These are phyloP conservation scores for Dasyornis broadbenti DNA, from an alignment of 2,113 vertebrate species.

Conservation along the genomic window DNA sequence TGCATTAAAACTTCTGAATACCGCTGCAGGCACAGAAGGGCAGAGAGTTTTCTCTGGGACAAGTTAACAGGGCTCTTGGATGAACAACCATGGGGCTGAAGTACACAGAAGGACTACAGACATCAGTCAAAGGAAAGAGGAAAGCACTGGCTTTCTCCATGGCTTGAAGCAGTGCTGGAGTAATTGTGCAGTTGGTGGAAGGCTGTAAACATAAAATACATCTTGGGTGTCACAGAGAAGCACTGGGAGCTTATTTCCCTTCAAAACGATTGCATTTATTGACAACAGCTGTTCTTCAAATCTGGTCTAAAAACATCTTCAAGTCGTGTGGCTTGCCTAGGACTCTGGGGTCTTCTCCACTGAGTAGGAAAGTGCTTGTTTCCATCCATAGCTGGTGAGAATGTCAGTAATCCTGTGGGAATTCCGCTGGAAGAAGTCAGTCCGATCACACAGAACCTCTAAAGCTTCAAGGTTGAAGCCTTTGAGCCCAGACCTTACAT, in stretches of 20 bases:
- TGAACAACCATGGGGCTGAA: neutral
- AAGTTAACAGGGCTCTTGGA: neutral
- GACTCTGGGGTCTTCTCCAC: neutral
- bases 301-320: neutral
- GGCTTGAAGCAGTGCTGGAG: neutral
- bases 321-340: neutral
- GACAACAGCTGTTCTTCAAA: neutral
- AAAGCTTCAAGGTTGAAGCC: neutral
- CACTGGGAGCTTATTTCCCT: neutral
- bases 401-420: neutral
- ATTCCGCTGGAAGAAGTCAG: neutral
- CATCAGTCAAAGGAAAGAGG: neutral
- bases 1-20: neutral
- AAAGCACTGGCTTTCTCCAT: neutral
- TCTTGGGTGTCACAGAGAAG: neutral
- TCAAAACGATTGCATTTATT: neutral
- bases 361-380: neutral
- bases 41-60: neutral
- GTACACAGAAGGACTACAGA: neutral
- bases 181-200: neutral
- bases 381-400: neutral
- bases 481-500: neutral
- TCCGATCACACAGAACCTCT: fast-evolving
- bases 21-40: neutral
- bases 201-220: neutral